Conservation (phyloP, 2,797 vertebrate genomes). For the Premnoplex brunnescens region DNA sequence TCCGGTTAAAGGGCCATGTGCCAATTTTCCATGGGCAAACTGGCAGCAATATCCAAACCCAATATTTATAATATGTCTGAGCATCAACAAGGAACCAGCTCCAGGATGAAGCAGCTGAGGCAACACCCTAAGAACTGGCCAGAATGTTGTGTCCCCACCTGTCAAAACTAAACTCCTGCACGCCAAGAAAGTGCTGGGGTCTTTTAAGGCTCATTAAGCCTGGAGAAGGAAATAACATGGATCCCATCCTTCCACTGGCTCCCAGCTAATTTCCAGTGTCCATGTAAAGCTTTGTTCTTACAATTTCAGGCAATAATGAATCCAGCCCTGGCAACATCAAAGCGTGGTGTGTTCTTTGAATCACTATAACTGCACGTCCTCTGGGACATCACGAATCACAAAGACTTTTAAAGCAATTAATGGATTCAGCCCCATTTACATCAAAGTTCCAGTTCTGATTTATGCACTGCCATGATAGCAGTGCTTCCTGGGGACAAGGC, state of each 20-base stretch:
- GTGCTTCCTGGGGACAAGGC: slow-evolving; percentile 1
- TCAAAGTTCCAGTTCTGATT: slow-evolving; percentile 46
- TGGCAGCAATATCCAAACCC: neutral
- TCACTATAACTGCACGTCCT: slow-evolving; percentile 15
- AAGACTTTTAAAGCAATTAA: slow-evolving; percentile 48
- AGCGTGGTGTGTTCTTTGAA: neutral
- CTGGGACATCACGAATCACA: slow-evolving; percentile 36
- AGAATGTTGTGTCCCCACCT: neutral
- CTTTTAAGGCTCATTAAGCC: neutral
- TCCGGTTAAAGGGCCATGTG: accelerated
- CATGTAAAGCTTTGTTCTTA: slow-evolving; percentile 23
- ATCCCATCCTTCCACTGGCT: neutral
- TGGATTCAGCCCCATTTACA: slow-evolving; percentile 23
- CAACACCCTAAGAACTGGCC: neutral
- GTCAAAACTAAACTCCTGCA: neutral
- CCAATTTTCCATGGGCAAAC: neutral
- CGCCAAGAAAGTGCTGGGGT: neutral
- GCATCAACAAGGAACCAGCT: neutral
- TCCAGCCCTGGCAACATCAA: slow-evolving; percentile 23
- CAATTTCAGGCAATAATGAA: slow-evolving; percentile 7
- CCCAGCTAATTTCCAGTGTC: neutral
- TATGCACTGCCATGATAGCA: slow-evolving; percentile 33
- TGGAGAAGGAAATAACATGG: neutral
- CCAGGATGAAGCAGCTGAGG: neutral
- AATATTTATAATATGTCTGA: neutral